phyloP scores from a whole-genome alignment of 2,113 vertebrate species.

The Ahaetulla prasina region DNA sequence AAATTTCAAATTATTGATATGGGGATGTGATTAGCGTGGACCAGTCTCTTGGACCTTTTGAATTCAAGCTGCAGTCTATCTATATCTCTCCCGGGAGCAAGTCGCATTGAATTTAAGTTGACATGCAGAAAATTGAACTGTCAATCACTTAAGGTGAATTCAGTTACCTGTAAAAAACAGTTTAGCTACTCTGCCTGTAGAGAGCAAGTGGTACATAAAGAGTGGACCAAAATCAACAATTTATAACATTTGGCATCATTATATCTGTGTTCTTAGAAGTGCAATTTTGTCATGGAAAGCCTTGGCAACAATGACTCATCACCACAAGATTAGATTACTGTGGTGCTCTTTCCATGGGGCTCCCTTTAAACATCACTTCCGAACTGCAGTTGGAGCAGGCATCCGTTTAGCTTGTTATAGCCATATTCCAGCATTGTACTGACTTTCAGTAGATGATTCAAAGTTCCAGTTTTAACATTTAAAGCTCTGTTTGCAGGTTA shows the following conservation, averaged over 20 bases:
- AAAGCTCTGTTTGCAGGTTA: background rate
- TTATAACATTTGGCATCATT: background rate
- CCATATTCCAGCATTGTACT: background rate
- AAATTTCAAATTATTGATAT: background rate
- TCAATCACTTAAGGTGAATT: background rate
- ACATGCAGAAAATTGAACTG: background rate
- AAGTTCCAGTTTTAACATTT: background rate
- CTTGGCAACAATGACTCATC: background rate
- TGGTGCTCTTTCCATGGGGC: background rate
- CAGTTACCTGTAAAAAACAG: background rate
- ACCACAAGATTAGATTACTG: background rate
- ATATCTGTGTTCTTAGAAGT: slow-evolving; percentile 2
- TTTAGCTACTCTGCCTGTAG: background rate
- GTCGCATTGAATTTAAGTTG: background rate
- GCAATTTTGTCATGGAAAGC: slow-evolving; percentile 20
- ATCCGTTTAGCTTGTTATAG: background rate
- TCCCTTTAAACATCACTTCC: background rate
- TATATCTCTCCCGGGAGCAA: background rate
- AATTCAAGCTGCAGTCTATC: background rate
- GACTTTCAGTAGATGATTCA: background rate
- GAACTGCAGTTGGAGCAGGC: background rate
- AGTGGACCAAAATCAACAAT: background rate
- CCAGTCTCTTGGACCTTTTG: background rate
- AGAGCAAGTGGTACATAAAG: background rate
- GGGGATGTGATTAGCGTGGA: background rate